These are phyloP conservation scores for Pteropus alecto DNA, from an alignment of 2,113 vertebrate genomes.

Conservation along the genomic window DNA sequence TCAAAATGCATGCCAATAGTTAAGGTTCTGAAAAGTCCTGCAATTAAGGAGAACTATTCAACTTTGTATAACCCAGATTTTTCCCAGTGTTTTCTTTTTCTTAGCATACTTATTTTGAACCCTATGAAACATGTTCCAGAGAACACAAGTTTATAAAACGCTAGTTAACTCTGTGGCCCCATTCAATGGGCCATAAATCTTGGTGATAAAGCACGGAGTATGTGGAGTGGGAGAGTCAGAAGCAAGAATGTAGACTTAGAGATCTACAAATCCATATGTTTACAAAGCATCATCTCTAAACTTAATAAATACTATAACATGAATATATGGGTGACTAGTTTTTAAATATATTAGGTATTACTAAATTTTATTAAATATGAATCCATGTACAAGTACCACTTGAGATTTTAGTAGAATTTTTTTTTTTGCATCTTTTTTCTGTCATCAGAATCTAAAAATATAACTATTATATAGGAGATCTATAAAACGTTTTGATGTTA, in stretches of 20 bases:
- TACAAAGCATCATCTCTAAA: background rate
- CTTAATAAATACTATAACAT: background rate
- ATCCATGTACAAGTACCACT: background rate
- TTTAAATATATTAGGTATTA: background rate
- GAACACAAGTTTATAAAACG: background rate
- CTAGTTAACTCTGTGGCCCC: background rate
- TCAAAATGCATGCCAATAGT: background rate
- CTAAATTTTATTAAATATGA: background rate
- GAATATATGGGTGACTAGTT: background rate
- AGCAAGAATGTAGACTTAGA: background rate
- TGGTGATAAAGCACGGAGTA: background rate
- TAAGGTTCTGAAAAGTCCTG: background rate
- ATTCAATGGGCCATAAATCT: background rate
- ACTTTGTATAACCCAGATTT: background rate
- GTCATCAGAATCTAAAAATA: conserved; percentile 50
- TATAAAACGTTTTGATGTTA: conserved; percentile 29
- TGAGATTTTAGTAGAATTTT: background rate
- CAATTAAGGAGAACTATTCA: background rate
- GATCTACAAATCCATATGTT: background rate
- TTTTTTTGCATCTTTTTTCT: background rate
- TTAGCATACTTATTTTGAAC: background rate
- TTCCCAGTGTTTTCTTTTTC: background rate
- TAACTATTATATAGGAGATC: background rate
- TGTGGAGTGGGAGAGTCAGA: background rate
- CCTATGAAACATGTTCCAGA: background rate